Percentiles rank a stretch among this genome's conserved stretches.
These are phyloP conservation scores for Galeopsomyia nigrocyanea DNA, from an alignment of 2,888 invertebrate genomes.

Conservation along the genomic window DNA sequence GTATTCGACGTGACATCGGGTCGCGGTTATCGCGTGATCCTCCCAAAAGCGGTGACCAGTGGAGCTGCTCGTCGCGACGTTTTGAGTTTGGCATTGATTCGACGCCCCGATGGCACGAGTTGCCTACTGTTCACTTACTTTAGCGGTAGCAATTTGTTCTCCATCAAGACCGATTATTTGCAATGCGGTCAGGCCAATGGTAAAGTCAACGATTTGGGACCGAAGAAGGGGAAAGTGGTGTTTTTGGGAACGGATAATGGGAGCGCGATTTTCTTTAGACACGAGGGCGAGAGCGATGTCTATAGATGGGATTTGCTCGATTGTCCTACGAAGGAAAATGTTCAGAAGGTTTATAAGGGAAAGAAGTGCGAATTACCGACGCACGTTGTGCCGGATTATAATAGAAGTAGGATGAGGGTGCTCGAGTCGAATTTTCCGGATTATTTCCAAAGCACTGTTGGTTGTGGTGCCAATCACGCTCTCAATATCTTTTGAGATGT, in stretches of 20 bases:
- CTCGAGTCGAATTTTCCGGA: slow-evolving; percentile 77
- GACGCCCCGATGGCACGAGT: slow-evolving; percentile 72
- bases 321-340: slow-evolving; percentile 68
- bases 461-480: slow-evolving; percentile 74
- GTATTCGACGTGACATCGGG: slow-evolving; percentile 71
- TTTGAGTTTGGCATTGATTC: slow-evolving; percentile 76
- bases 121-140: slow-evolving; percentile 77
- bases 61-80: slow-evolving; percentile 68
- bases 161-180: slow-evolving; percentile 76
- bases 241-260: slow-evolving; percentile 77
- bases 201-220: slow-evolving; percentile 71
- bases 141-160: slow-evolving; percentile 75
- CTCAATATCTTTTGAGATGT: slow-evolving; percentile 62
- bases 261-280: slow-evolving; percentile 74
- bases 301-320: slow-evolving; percentile 74
- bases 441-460: slow-evolving; percentile 75
- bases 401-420: slow-evolving; percentile 72
- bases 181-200: slow-evolving; percentile 73
- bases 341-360: slow-evolving; percentile 72
- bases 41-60: slow-evolving; percentile 71
- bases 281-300: slow-evolving; percentile 73
- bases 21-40: slow-evolving; percentile 72
- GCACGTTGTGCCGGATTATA: slow-evolving; percentile 74
- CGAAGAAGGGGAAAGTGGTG: slow-evolving; percentile 73
- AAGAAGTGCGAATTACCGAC: slow-evolving; percentile 72